These are phyloP conservation scores for Parnassius orleans DNA, from an alignment of 2,888 invertebrate genomes.

Conservation along the genomic window DNA sequence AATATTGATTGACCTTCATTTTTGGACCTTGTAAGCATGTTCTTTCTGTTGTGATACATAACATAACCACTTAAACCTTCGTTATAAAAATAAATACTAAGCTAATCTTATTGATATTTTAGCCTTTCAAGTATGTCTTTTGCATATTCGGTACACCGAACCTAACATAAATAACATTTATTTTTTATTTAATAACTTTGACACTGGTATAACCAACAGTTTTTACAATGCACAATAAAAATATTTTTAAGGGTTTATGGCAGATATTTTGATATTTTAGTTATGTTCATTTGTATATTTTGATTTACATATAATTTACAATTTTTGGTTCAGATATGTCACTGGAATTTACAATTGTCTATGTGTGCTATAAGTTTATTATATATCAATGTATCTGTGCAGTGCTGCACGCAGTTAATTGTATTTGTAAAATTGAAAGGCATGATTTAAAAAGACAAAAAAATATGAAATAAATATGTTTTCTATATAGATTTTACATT, in stretches of 20 bases:
- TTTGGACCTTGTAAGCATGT: slow-evolving; percentile 2
- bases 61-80: not conserved
- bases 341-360: slow-evolving; percentile 1
- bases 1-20: not conserved
- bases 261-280: no score
- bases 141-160: not conserved
- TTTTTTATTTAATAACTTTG: no score
- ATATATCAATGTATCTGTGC: not conserved
- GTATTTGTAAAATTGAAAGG: slow-evolving; percentile 4
- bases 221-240: no score
- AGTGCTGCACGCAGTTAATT: not conserved
- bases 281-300: no score
- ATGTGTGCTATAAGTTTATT: slow-evolving; percentile 7
- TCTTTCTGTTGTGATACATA: slow-evolving; percentile 5
- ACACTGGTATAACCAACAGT: no score
- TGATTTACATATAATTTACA: no score
- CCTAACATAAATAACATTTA: no score
- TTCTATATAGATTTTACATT: no score
- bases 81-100: not conserved
- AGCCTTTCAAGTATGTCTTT: not conserved
- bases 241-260: no score
- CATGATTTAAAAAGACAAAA: slow-evolving; percentile 16
- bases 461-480: slow-evolving; percentile 9
- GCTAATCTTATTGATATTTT: not conserved
- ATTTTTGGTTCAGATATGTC: no score